These are phyloP conservation scores for Euplagia quadripunctaria DNA, from an alignment of 2,888 invertebrate genomes.

Conservation along the genomic window DNA sequence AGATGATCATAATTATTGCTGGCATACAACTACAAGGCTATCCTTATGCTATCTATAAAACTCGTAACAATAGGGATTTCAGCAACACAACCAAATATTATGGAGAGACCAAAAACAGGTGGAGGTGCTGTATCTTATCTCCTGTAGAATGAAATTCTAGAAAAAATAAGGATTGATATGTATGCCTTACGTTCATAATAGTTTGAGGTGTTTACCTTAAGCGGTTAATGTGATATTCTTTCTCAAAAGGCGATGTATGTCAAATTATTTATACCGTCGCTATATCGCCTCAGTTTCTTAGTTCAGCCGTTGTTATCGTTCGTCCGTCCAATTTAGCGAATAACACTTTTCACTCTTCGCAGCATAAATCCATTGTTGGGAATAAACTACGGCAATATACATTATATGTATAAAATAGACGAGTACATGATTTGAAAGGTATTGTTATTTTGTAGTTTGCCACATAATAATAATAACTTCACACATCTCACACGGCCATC, in stretches of 20 bases:
- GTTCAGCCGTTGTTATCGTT: neutral
- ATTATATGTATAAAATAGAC: neutral
- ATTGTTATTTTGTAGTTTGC: neutral
- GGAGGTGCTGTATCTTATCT: too few relatives aligned
- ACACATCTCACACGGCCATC: too few relatives aligned
- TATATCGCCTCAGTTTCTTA: neutral
- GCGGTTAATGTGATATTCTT: neutral
- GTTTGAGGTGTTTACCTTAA: neutral
- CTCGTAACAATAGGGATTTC: too few relatives aligned
- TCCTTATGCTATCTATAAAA: too few relatives aligned
- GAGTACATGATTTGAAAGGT: neutral
- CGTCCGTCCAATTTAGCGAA: neutral
- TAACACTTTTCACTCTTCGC: neutral
- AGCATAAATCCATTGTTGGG: neutral
- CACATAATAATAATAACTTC: too few relatives aligned
- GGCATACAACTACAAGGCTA: too few relatives aligned
- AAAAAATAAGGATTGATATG: too few relatives aligned
- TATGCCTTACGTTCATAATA: too few relatives aligned
- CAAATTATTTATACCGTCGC: neutral
- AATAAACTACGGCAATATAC: neutral
- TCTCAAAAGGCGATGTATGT: neutral
- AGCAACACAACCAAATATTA: too few relatives aligned
- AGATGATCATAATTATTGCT: too few relatives aligned
- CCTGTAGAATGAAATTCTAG: too few relatives aligned
- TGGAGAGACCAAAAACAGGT: too few relatives aligned